Conservation (phyloP, 2,888 invertebrate species). For the Apamea crenata region DNA sequence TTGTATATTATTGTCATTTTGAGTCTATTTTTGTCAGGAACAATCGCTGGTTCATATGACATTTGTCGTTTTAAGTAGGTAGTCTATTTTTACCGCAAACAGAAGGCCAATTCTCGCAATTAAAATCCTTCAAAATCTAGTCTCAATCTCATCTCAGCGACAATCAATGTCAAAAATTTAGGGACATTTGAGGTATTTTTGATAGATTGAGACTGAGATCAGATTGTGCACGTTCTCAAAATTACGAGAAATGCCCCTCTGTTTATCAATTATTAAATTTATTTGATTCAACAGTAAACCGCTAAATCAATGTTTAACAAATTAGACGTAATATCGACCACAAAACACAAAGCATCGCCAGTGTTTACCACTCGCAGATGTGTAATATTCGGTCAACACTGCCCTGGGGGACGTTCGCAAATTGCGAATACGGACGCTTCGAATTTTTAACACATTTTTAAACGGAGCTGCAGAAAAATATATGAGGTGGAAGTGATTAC, state of each 20-base stretch:
- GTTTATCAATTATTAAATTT: no score
- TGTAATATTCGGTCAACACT: slow-evolving; percentile 59
- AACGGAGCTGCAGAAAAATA: slow-evolving; percentile 44
- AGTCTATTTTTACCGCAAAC: neutral
- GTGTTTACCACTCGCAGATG: slow-evolving; percentile 48
- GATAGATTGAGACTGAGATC: neutral
- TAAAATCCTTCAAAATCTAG: no score
- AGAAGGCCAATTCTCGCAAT: neutral
- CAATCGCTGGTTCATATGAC: neutral
- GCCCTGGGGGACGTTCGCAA: slow-evolving; percentile 46
- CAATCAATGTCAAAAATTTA: no score
- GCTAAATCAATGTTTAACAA: slow-evolving; percentile 60
- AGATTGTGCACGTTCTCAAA: neutral
- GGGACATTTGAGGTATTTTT: no score
- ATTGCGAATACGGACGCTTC: slow-evolving; percentile 35
- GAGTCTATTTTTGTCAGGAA: neutral
- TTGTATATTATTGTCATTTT: neutral
- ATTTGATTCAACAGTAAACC: slow-evolving; percentile 43
- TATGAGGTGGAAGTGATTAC: slow-evolving; percentile 38
- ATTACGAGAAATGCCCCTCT: neutral
- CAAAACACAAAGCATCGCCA: slow-evolving; percentile 39
- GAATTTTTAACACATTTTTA: slow-evolving; percentile 58
- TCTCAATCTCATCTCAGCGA: no score
- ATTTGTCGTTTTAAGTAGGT: neutral
- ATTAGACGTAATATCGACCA: slow-evolving; percentile 40